These are phyloP conservation scores for Acanthochromis polyacanthus DNA, from an alignment of 2,113 vertebrate species.

Conservation along the genomic window DNA sequence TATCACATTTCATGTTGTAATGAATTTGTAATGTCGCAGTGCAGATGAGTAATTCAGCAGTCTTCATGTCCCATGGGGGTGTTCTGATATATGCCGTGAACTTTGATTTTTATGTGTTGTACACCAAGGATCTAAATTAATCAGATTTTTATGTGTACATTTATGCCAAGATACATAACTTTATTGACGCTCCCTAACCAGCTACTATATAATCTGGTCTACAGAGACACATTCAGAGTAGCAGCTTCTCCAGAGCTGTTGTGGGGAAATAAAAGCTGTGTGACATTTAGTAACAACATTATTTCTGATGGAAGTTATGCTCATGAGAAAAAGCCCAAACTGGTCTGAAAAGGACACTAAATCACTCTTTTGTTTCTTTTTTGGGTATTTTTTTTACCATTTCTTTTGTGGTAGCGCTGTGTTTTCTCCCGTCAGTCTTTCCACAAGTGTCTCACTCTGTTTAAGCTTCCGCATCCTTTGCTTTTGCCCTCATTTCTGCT, in stretches of 20 bases:
- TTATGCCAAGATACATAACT: neutral
- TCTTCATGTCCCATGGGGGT: neutral
- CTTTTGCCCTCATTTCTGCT: slow-evolving; percentile 24
- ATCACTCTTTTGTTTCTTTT: slow-evolving; percentile 44
- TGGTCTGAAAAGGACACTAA: slow-evolving; percentile 18
- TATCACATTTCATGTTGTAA: slow-evolving; percentile 26
- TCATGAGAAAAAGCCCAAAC: slow-evolving; percentile 27
- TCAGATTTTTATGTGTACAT: slow-evolving; percentile 23
- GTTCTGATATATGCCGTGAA: slow-evolving; percentile 2
- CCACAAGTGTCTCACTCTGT: no score
- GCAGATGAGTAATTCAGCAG: neutral
- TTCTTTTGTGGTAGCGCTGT: neutral
- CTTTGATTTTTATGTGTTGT: slow-evolving; percentile 15
- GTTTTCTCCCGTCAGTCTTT: neutral
- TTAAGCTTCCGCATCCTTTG: neutral
- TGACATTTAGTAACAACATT: slow-evolving; percentile 54
- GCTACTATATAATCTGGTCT: slow-evolving; percentile 32
- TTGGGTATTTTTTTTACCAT: slow-evolving; percentile 22
- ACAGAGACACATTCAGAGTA: neutral
- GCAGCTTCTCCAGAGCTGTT: slow-evolving; percentile 2
- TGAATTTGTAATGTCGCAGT: slow-evolving; percentile 8
- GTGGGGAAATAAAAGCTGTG: slow-evolving; percentile 39
- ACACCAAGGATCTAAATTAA: slow-evolving; percentile 14
- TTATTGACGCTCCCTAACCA: slow-evolving; percentile 41
- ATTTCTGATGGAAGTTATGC: slow-evolving; percentile 33